These are phyloP conservation scores for Megalurothrips usitatus DNA, from an alignment of 2,888 invertebrate species.

Conservation along the genomic window DNA sequence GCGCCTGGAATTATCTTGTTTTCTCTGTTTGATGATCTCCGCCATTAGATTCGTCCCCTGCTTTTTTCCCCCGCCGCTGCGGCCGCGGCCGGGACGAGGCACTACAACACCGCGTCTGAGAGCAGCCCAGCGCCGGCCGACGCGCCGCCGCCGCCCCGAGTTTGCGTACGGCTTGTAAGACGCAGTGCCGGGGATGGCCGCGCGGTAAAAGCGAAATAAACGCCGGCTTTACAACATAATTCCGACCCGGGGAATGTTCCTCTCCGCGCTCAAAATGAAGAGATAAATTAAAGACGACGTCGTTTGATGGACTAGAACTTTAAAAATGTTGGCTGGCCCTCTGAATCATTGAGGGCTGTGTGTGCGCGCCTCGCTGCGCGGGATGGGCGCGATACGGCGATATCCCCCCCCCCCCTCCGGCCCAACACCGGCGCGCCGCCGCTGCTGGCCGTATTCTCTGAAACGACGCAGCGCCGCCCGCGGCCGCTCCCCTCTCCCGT, in stretches of 20 bases:
- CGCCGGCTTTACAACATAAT: neutral
- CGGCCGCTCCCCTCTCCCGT: no score
- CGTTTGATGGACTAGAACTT: slow-evolving; percentile 17
- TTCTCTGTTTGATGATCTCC: neutral
- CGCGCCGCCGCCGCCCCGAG: neutral
- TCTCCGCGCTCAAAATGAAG: slow-evolving; percentile 2
- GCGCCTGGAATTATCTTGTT: neutral
- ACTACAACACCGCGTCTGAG: no score
- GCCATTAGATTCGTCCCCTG: no score
- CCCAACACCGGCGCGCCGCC: no score
- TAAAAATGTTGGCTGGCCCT: neutral
- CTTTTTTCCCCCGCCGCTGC: no score
- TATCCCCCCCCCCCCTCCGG: no score
- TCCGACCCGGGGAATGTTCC: neutral
- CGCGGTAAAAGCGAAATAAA: slow-evolving; percentile 16
- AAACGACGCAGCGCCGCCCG: no score
- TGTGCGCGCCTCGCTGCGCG: no score
- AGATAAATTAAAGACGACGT: slow-evolving; percentile 18
- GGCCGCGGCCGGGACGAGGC: no score
- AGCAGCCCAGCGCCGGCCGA: no score
- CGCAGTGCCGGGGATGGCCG: neutral
- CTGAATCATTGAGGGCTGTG: slow-evolving; percentile 1
- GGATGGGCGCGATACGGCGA: no score
- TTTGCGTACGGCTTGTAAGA: neutral
- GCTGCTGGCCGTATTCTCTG: no score